Evolutionary conservation across 2,797 vertebrate genomes (phyloP).

Genomic region (Phyllotis vaccarum): DNA sequence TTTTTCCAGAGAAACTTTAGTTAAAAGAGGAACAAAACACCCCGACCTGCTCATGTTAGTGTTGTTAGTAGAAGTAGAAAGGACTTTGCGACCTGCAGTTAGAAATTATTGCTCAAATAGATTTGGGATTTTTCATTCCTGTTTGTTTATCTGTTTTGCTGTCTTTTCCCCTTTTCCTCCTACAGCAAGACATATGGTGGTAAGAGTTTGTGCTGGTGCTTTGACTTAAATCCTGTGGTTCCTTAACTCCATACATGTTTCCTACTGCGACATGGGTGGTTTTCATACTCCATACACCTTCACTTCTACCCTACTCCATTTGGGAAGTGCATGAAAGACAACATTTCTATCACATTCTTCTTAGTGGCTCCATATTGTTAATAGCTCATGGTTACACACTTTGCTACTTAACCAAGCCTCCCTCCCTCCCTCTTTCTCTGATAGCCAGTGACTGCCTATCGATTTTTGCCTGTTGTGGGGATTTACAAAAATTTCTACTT

Average conservation of each 20-base stretch:
- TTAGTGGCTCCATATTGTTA: slow-evolving; percentile 14
- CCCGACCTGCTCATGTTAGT: neutral
- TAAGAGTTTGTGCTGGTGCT: slow-evolving; percentile 61
- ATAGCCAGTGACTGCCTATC: neutral
- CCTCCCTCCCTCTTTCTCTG: neutral
- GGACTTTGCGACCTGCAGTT: slow-evolving; percentile 37
- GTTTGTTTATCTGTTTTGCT: slow-evolving; percentile 27
- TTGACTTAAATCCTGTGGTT: slow-evolving; percentile 62
- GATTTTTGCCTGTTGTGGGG: neutral
- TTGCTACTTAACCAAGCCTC: neutral
- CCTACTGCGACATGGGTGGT: slow-evolving; percentile 66
- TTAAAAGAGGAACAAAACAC: slow-evolving; percentile 35
- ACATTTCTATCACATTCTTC: neutral
- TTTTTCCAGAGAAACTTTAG: slow-evolving; percentile 64
- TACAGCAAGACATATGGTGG: slow-evolving; percentile 38
- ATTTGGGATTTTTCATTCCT: slow-evolving; percentile 9
- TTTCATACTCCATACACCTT: slow-evolving; percentile 49
- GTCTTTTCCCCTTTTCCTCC: slow-evolving; percentile 22
- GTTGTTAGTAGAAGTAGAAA: slow-evolving; percentile 55
- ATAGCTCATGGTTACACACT: neutral
- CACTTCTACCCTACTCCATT: slow-evolving; percentile 42
- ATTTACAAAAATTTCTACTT: neutral
- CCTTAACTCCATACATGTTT: slow-evolving; percentile 64
- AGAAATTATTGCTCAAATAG: slow-evolving; percentile 47
- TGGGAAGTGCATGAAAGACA: slow-evolving; percentile 26